Percentiles rank a stretch among this genome's conserved stretches.
Evolutionary conservation across 2,888 invertebrate species (phyloP).

Genomic region (Acholoe squamosa): DNA sequence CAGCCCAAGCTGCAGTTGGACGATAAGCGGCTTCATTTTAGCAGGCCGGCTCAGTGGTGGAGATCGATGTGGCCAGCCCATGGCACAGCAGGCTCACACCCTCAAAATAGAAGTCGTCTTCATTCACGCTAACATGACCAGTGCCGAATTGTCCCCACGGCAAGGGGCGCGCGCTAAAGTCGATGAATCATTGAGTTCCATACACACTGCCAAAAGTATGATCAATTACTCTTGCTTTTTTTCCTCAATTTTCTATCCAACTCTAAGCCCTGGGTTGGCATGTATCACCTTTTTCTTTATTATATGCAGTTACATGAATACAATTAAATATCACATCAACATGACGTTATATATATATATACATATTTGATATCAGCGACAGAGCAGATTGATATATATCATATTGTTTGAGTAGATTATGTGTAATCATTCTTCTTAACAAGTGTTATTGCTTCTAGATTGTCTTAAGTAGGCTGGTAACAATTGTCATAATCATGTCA

Average conservation of each 20-base stretch:
- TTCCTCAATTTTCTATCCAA: not conserved
- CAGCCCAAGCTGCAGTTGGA: not conserved
- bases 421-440: no score
- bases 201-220: constrained; percentile 20
- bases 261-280: no score
- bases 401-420: no score
- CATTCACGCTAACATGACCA: constrained; percentile 36
- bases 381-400: no score
- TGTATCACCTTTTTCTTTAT: no score
- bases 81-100: constrained; percentile 6
- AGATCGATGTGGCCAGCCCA: not conserved
- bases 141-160: constrained; percentile 4
- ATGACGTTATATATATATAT: no score
- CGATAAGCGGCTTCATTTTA: constrained; percentile 52
- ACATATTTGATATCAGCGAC: no score
- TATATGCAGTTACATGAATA: no score
- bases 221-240: not conserved
- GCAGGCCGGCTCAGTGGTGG: not conserved
- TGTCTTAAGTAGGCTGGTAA: no score
- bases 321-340: no score
- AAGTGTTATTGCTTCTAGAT: no score
- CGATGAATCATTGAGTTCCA: constrained; percentile 12
- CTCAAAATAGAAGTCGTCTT: constrained; percentile 29
- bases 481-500: no score
- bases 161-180: not conserved